Base-by-base conservation (phyloP, 2,797 vertebrate species). In the Catostomus latipinnis region DNA sequence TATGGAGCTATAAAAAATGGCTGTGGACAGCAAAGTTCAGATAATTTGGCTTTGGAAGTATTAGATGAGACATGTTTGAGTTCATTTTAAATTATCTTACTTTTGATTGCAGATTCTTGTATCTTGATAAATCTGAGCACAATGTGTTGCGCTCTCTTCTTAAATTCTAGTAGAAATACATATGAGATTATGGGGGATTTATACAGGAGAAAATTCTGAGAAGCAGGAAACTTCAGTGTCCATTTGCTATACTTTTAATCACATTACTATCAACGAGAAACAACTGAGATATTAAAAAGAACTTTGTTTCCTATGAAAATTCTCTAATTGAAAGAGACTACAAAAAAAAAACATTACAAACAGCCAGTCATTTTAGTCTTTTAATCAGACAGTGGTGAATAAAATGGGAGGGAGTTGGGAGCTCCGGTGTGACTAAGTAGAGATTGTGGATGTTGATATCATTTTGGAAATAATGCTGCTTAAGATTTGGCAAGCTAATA, bases 361-460 rank as follows among this genome's bases (percentile, higher is more conserved):
- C 7, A 62, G 49, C 12, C 8, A 74, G 4, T 13, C 34, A 67
- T 66, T 18, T 13, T 13, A 5, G 1, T 13, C 53, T 57, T 48
- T 57, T 46, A 63, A 54, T 63, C 22, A 67, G 43, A 46, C 43
- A 2, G 34, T 9, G 13, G 49, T 46, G 10, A 16, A 13, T 8
- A 76, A 34, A 57, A 22, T 16, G 16, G 56, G 56, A 69, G 13
- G 22, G 56, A 6, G 1, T 12, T 52, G 7, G 54, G 10, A 69
- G 18, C 18, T 2, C 7, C 10, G 12, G 13, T 70, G 10, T 75
- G 52, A 18, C 14, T 66, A 50, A 11, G 60, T 12, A 61, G 46
- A 61, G 48, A 78, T 78, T 61, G 66, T 18, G 22, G 57, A 50
- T 78, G 57, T 53, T 61, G 66, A 78, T 78, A 61, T 11, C 5